Evolutionary conservation across 2,797 vertebrate species (phyloP), one percentile per base, ranked within the genome.

Genomic region (Sardinella longiceps): DNA sequence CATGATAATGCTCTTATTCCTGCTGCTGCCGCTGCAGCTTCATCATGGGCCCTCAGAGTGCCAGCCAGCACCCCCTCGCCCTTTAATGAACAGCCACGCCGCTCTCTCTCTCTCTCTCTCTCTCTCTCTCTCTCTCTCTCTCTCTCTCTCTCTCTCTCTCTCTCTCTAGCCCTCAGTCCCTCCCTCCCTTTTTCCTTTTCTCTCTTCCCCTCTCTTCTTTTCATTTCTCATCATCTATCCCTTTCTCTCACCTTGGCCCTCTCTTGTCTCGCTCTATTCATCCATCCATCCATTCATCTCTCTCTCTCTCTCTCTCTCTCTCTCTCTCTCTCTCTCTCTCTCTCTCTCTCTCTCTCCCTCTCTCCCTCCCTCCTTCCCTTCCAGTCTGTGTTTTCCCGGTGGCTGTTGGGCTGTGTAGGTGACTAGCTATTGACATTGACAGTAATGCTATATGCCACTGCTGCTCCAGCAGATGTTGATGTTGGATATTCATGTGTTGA

Each of bases 1-100:
- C 88, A 91, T 93, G 93, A 94, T 93, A 92, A 92, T 88, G 89
- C 93, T 91, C 90, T 91, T 92, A 92, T 93, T 93, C 93, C 89
- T 87, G 89, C 90, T 90, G 85, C 90, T 83, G 88, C 89, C 93
- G 91, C 90, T 90, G 91, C 90, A n/a, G 90, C 85, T 87, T 87
- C 87, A 88, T 91, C 85, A 90, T 90, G 1, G 58, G 58, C 58
- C 25, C 3, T 9, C 53, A 3, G 53, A 23, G 3, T n/a, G 53
- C 53, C n/a, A 28, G 53, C 53, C n/a, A 28, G 60, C 60, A 25
- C 7, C 25, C 25, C 28, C 63, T 37, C 30, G 63, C 25, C 63
- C 63, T 70, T 30, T 70, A 70, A 70, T 70, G 63, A 70, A 70
- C 63, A 70, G 30, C 25, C 81, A 87, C n/a, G n/a, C n/a, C n/a